A percentile compares a stretch with the other conserved stretches of the same genome.
These are phyloP conservation scores for Callipepla californica DNA, from an alignment of 2,113 vertebrate genomes.

Conservation along the genomic window DNA sequence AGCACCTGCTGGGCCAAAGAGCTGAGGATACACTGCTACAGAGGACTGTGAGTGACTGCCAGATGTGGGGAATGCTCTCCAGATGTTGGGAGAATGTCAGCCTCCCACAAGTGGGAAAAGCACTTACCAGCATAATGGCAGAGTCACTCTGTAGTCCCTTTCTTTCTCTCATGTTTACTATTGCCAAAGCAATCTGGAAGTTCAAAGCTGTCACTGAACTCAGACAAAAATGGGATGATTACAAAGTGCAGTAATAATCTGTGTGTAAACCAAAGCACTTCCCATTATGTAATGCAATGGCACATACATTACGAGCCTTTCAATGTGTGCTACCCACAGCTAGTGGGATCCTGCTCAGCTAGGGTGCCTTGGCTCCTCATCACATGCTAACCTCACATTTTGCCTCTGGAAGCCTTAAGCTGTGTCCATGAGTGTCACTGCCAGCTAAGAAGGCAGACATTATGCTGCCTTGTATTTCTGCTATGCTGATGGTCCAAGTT, in stretches of 20 bases:
- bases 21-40: not conserved
- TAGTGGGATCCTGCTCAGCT: not conserved
- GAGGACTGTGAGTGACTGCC: not conserved
- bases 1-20: conserved; percentile 32
- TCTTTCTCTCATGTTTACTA: not conserved
- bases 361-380: not conserved
- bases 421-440: not conserved
- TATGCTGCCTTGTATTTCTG: not conserved
- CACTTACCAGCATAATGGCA: not conserved
- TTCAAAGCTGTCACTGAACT: conserved; percentile 36
- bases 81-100: conserved; percentile 4
- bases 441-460: not conserved
- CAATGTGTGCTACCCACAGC: not conserved
- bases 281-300: conserved; percentile 22
- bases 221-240: conserved; percentile 3
- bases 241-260: not conserved
- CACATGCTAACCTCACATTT: conserved; percentile 17
- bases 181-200: conserved; percentile 38
- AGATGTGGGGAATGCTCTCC: not conserved
- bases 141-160: not conserved
- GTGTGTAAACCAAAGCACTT: conserved; percentile 4
- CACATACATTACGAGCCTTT: not conserved
- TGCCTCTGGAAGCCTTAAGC: conserved; percentile 20
- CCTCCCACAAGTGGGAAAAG: not conserved
- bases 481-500: not conserved